Evolutionary conservation across 2,797 vertebrate species (phyloP).

Genomic region (Melanotaenia pygmaea): DNA sequence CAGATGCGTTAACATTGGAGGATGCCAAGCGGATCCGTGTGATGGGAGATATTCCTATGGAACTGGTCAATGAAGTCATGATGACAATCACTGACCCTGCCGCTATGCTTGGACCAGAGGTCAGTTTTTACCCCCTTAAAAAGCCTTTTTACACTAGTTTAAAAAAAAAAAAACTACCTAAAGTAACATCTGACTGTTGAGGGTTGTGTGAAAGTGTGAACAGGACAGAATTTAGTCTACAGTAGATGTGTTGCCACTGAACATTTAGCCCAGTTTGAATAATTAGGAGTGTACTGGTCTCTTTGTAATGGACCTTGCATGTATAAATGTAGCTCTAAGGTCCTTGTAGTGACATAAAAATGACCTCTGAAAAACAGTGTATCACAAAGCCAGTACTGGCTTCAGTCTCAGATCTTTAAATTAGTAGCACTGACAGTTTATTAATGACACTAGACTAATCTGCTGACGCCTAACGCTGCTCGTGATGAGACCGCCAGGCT

Average conservation of each 20-base stretch:
- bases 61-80: slow-evolving; percentile 99
- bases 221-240: no score
- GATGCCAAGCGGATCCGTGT: slow-evolving; percentile 97
- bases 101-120: slow-evolving; percentile 98
- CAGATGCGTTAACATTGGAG: slow-evolving; percentile 93
- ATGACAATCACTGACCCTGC: slow-evolving; percentile 98
- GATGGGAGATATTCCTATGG: slow-evolving; percentile 99
- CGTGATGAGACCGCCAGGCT: slow-evolving; percentile 95
- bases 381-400: background rate
- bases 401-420: no score
- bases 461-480: slow-evolving; percentile 94
- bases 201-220: no score
- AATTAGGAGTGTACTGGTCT: no score
- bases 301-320: background rate
- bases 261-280: no score
- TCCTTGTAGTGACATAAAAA: background rate
- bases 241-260: no score
- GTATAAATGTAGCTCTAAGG: background rate
- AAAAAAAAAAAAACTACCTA: no score
- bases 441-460: slow-evolving; percentile 85
- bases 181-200: no score
- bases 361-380: background rate
- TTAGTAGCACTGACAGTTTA: background rate
- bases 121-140: slow-evolving; percentile 10
- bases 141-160: no score